Evolutionary conservation across 2,888 invertebrate species (phyloP), one percentile per base, ranked within the genome.

Genomic region (Piscicola geometra): DNA sequence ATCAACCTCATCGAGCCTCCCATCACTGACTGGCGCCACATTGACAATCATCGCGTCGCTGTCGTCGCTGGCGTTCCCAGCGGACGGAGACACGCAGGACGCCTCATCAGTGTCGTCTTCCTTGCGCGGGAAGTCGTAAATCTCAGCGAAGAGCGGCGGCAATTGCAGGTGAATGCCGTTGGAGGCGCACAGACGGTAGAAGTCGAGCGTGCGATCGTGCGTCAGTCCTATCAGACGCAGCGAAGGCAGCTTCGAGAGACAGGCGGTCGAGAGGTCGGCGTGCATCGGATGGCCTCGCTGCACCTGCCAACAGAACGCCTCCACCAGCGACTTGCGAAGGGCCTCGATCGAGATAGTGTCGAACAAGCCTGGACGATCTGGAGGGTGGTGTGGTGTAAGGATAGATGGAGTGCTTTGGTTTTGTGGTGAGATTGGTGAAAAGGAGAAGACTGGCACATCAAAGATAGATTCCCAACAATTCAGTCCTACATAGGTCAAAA

Each of bases 61-160:
- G n/a, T 56, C 60, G 60, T 18, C 60, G n/a, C 60, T 25, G 60
- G 81, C 47, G 80, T 79, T 21, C 75, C 71, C 50, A 67, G 33
- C 67, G 30, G 32, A 21, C 12, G 35, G 33, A 2, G 32, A 33
- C 9, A 18, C 70, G 25, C 41, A 21, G 12, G n/a, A 35, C 5
- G 35, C 64, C 33, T 72, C 76, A 21, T 71, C 71, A 25, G 32
- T 50, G 12, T 67, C 50, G 25, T 77, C 79, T 18, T 80, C 78
- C 1, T 52, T 28, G 52, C 78, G 78, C 21, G 79, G 78, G 25
- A 97, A 94, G 89, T 97, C 96, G 87, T 94, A 97, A 82, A 96
- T 94, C 87, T 97, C 97, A 50, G 95, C 92, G 87, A 94, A 97
- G 75, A 97, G 89, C 1, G 95, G 94, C 69, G 96, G 96, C 82